Conservation (phyloP, 2,888 invertebrate species). For the Pollenia labialis region DNA sequence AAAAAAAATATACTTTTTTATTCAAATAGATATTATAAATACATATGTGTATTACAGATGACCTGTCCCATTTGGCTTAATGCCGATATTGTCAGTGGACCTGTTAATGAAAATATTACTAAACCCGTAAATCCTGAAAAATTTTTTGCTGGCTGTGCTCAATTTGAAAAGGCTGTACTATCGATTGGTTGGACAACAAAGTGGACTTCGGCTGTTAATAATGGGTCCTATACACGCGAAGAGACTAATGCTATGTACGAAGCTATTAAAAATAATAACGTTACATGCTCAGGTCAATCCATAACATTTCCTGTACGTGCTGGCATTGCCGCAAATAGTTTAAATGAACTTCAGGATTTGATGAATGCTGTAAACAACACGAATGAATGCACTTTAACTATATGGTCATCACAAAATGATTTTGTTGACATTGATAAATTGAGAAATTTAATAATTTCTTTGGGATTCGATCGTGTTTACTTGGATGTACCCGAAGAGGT, state of each 20-base stretch:
- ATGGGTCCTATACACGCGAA: conserved; percentile 87
- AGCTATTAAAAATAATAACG: conserved; percentile 84
- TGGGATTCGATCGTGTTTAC: conserved; percentile 89
- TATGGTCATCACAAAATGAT: conserved; percentile 91
- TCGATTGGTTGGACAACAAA: conserved; percentile 95
- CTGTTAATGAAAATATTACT: conserved; percentile 86
- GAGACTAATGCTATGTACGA: conserved; percentile 89
- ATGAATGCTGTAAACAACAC: conserved; percentile 84
- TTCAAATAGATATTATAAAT: neutral
- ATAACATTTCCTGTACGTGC: conserved; percentile 93
- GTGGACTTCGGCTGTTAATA: conserved; percentile 85
- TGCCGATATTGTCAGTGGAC: conserved; percentile 92
- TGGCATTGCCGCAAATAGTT: conserved; percentile 88
- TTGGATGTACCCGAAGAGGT: conserved; percentile 90
- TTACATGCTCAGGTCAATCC: conserved; percentile 85
- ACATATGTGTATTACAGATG: conserved; percentile 84
- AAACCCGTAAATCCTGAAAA: conserved; percentile 86
- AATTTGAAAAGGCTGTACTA: conserved; percentile 87
- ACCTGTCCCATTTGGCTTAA: conserved; percentile 93
- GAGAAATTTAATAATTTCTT: conserved; percentile 87
- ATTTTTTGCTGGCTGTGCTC: conserved; percentile 87
- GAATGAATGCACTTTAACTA: conserved; percentile 87
- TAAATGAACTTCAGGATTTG: conserved; percentile 86
- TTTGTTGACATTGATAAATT: conserved; percentile 88
- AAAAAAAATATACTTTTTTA: neutral